Evolutionary conservation across 2,888 invertebrate species (phyloP).

Genomic region (Sminthurides aquaticus): DNA sequence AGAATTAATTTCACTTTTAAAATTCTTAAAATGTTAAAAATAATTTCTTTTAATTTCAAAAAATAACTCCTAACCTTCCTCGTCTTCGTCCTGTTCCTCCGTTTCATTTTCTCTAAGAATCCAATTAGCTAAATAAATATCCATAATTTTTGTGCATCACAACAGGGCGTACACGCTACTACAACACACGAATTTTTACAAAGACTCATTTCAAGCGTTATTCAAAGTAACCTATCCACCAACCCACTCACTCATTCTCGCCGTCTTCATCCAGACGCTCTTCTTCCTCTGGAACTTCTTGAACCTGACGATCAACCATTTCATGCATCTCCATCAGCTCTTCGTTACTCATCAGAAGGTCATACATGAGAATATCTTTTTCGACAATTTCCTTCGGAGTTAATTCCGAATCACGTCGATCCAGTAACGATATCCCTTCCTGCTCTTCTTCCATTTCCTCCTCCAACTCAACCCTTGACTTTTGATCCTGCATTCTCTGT

Average conservation of each 20-base stretch:
- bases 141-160: neutral
- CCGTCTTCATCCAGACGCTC: constrained; percentile 10
- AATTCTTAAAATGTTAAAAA: neutral
- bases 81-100: neutral
- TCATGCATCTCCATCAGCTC: constrained; percentile 19
- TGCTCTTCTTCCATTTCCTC: constrained; percentile 3
- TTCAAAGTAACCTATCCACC: too few relatives aligned
- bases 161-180: too few relatives aligned
- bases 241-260: neutral
- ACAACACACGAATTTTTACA: too few relatives aligned
- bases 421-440: constrained; percentile 12
- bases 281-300: neutral
- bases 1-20: neutral
- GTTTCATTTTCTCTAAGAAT: neutral
- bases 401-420: constrained; percentile 23
- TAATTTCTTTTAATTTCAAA: constrained; percentile 1
- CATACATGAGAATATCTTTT: constrained; percentile 28
- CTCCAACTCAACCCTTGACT: neutral
- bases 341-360: constrained; percentile 21
- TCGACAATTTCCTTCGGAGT: constrained; percentile 25
- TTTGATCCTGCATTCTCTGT: neutral
- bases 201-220: too few relatives aligned
- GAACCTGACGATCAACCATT: neutral
- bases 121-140: neutral
- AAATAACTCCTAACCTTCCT: neutral